Conservation (phyloP, 2,888 invertebrate genomes). For the Drosophila austrosaltans region DNA sequence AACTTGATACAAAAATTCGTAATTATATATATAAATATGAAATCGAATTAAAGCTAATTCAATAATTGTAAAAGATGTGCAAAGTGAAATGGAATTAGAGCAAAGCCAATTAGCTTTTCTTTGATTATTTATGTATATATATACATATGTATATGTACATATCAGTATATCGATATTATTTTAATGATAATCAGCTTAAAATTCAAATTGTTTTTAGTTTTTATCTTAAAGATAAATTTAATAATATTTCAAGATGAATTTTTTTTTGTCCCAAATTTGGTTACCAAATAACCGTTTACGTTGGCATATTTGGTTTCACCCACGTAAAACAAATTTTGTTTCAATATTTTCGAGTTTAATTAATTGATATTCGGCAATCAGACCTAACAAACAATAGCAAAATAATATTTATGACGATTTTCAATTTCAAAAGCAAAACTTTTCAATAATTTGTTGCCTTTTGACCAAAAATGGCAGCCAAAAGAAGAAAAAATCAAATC, state of each 20-base stretch:
- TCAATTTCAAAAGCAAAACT: constrained; percentile 47
- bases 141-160: no score
- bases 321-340: constrained; percentile 2
- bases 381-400: constrained; percentile 7
- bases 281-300: background rate
- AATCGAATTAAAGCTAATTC: no score
- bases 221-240: no score
- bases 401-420: constrained; percentile 64
- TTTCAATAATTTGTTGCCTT: constrained; percentile 48
- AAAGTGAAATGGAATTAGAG: no score
- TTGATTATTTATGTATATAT: no score
- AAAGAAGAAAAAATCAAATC: constrained; percentile 19
- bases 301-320: background rate
- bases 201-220: no score
- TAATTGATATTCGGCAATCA: constrained; percentile 5
- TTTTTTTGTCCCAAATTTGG: background rate
- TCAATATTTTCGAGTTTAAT: background rate
- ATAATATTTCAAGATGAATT: no score
- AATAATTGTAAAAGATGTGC: no score
- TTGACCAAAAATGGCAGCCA: constrained; percentile 68
- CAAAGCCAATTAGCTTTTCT: no score
- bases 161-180: no score
- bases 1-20: background rate
- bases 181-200: no score
- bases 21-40: no score